phyloP scores from a whole-genome alignment of 2,888 invertebrate species.

The Odontocerum albicorne region DNA sequence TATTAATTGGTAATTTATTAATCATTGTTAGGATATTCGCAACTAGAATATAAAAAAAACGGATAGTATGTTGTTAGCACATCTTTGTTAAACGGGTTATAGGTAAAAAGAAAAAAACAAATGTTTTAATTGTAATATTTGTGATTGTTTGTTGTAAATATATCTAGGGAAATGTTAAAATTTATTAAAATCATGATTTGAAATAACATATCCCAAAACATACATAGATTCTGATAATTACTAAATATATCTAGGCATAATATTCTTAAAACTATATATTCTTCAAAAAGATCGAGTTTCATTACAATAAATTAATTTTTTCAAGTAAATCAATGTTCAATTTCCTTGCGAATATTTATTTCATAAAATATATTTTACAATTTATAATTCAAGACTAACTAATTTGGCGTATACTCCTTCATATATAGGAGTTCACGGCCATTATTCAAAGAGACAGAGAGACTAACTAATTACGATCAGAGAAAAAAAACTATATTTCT shows the following conservation, averaged over 20 bases:
- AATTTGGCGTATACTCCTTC: too few species aligned
- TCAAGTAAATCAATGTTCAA: too few species aligned
- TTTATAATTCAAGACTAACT: too few species aligned
- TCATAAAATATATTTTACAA: too few species aligned
- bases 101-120: conserved; percentile 11
- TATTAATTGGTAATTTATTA: conserved; percentile 5
- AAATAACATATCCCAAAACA: conserved; percentile 28
- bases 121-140: conserved; percentile 1
- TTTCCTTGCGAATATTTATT: too few species aligned
- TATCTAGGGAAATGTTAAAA: conserved; percentile 3
- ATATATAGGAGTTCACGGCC: too few species aligned
- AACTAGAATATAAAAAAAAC: conserved; percentile 13
- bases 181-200: not conserved
- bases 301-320: too few species aligned
- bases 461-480: too few species aligned
- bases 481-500: too few species aligned
- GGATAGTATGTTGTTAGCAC: conserved; percentile 22
- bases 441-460: too few species aligned
- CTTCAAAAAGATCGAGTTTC: conserved; percentile 14
- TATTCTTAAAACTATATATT: not conserved
- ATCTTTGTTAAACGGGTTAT: conserved; percentile 23
- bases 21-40: conserved; percentile 13
- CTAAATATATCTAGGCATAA: not conserved
- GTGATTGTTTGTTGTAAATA: conserved; percentile 7
- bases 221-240: conserved; percentile 18